A percentile compares a stretch with the other conserved stretches of the same genome.
Conservation (phyloP, 2,888 invertebrate species). For the Palloptera scutellata region DNA sequence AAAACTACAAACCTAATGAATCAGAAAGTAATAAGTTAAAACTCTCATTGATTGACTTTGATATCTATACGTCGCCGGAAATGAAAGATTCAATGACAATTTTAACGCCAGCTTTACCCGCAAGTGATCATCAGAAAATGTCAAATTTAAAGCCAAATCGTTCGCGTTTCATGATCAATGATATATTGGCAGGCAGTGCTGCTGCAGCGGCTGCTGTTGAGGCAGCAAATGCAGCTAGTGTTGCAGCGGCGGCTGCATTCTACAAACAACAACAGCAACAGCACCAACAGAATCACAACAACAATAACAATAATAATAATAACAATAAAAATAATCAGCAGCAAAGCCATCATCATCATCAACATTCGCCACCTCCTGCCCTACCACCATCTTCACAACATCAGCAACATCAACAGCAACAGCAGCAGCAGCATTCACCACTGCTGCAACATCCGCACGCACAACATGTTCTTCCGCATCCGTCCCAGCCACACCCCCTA, state of each 20-base stretch:
- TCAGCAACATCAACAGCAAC: constrained; percentile 35
- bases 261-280: constrained; percentile 55
- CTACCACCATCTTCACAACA: constrained; percentile 31
- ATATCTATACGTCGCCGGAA: constrained; percentile 37
- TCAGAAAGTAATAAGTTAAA: not conserved
- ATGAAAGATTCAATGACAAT: constrained; percentile 63
- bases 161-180: constrained; percentile 61
- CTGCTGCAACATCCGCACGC: constrained; percentile 32
- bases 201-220: constrained; percentile 50
- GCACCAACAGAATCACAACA: constrained; percentile 38
- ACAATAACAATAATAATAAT: constrained; percentile 42
- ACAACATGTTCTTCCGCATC: constrained; percentile 34
- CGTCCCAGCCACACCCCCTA: constrained; percentile 14
- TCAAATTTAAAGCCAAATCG: constrained; percentile 58
- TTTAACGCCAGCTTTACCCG: constrained; percentile 52
- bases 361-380: constrained; percentile 30
- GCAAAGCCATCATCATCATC: constrained; percentile 27
- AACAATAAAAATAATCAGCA: constrained; percentile 32
- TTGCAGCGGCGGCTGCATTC: constrained; percentile 46
- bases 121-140: constrained; percentile 46
- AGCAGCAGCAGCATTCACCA: constrained; percentile 27
- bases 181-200: constrained; percentile 58
- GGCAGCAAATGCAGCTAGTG: constrained; percentile 49
- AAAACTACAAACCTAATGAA: constrained; percentile 11
- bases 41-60: not conserved